Percentiles rank a stretch among this genome's conserved stretches.
Evolutionary conservation across 2,888 invertebrate genomes (phyloP).

Genomic region (Galerucella pusilla): DNA sequence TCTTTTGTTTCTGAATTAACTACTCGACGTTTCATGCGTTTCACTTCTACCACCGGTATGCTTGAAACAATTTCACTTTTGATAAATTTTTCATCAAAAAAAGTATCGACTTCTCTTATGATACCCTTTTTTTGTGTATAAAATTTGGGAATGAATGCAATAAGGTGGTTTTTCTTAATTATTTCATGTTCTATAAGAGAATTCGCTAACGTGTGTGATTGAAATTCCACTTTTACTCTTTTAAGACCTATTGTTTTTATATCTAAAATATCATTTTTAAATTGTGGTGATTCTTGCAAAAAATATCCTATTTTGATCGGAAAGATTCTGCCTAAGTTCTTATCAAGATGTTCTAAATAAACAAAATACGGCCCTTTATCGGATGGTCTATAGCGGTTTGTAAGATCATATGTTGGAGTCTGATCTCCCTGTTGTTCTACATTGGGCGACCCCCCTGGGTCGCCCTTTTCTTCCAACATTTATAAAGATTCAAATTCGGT

Average conservation of each 20-base stretch:
- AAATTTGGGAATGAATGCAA: not conserved
- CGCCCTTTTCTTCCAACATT: no score
- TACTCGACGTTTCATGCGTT: not conserved
- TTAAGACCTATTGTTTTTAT: not conserved
- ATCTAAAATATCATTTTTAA: no score
- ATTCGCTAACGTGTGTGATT: not conserved
- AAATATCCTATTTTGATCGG: no score
- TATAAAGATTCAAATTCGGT: no score
- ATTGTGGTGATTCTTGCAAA: no score
- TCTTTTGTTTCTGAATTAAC: not conserved
- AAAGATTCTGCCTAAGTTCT: no score
- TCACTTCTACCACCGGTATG: not conserved
- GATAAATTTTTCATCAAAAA: not conserved
- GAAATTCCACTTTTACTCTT: not conserved
- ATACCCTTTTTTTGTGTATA: no score
- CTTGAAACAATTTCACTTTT: not conserved
- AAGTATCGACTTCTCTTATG: not conserved
- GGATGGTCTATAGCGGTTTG: not conserved
- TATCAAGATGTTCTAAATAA: no score
- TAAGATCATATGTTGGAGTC: slow-evolving; percentile 8
- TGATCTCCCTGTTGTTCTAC: no score
- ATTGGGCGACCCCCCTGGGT: no score
- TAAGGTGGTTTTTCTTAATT: not conserved
- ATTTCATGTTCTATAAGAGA: not conserved
- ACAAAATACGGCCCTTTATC: slow-evolving; percentile 4